phyloP scores from a whole-genome alignment of 2,888 invertebrate species.

The Stictocephala bisonia region DNA sequence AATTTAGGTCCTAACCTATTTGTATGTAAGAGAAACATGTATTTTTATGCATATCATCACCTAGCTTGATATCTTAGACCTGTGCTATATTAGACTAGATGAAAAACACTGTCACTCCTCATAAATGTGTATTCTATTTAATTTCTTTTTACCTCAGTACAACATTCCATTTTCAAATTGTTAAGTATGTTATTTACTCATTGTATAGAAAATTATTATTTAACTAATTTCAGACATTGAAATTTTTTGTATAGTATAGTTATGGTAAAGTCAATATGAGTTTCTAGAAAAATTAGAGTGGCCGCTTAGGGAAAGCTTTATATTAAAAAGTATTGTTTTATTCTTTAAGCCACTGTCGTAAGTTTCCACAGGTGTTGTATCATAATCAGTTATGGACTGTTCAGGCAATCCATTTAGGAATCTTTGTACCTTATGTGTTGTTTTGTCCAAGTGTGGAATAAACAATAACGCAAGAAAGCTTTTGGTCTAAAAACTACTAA shows the following conservation, averaged over 20 bases:
- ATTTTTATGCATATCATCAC: slow-evolving; percentile 59
- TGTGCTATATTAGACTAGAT: slow-evolving; percentile 45
- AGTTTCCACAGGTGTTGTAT: slow-evolving; percentile 17
- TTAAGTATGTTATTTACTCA: slow-evolving; percentile 48
- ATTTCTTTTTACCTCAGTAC: slow-evolving; percentile 36
- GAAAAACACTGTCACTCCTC: slow-evolving; percentile 38
- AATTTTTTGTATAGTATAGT: slow-evolving; percentile 48
- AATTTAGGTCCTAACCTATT: slow-evolving; percentile 48
- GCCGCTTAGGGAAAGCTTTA: slow-evolving; percentile 30
- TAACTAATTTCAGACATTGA: slow-evolving; percentile 43
- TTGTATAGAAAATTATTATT: slow-evolving; percentile 49
- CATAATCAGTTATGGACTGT: slow-evolving; percentile 9
- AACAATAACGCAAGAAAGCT: slow-evolving; percentile 49
- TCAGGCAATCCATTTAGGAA: slow-evolving; percentile 37
- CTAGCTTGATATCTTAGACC: slow-evolving; percentile 50
- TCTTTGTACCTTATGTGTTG: slow-evolving; percentile 49
- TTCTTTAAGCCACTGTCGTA: slow-evolving; percentile 25
- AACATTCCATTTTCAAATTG: slow-evolving; percentile 49
- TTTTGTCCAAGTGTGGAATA: slow-evolving; percentile 49
- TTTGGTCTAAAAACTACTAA: slow-evolving; percentile 53
- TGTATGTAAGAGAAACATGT: slow-evolving; percentile 53
- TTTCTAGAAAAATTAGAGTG: slow-evolving; percentile 16
- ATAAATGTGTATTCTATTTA: slow-evolving; percentile 44
- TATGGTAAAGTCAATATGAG: slow-evolving; percentile 16
- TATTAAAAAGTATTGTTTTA: slow-evolving; percentile 26